A percentile compares a stretch with the other conserved stretches of the same genome.
These are phyloP conservation scores for Adelphocoris suturalis DNA, from an alignment of 2,888 invertebrate species.

Conservation along the genomic window DNA sequence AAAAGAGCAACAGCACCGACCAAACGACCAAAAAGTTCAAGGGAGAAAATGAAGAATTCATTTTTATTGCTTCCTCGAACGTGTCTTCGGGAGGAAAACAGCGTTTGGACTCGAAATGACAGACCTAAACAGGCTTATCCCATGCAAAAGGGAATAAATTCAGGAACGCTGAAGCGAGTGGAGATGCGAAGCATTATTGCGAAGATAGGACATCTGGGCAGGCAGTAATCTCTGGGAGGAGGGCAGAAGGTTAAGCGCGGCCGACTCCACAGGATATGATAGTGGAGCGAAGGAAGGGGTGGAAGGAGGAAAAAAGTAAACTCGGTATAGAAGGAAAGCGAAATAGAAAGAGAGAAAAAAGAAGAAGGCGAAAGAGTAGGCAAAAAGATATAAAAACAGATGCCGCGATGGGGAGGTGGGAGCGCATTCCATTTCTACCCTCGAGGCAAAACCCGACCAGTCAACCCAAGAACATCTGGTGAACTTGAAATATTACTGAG, in stretches of 20 bases:
- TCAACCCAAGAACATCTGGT: slow-evolving; percentile 53
- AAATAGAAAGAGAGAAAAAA: background rate
- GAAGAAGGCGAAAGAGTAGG: slow-evolving; percentile 15
- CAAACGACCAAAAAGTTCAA: background rate
- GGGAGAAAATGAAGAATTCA: slow-evolving; percentile 13
- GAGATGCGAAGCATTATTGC: slow-evolving; percentile 42
- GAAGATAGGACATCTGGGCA: slow-evolving; percentile 41
- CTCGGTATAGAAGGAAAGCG: background rate
- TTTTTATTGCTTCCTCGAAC: background rate
- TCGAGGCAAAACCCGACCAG: background rate
- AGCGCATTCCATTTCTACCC: slow-evolving; percentile 57
- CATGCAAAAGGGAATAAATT: background rate
- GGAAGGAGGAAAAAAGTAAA: background rate
- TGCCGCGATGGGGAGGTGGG: background rate
- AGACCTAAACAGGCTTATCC: slow-evolving; percentile 15
- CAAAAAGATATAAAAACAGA: slow-evolving; percentile 64
- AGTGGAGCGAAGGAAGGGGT: background rate
- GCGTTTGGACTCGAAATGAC: slow-evolving; percentile 2
- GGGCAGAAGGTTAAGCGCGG: background rate
- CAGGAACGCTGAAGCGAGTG: slow-evolving; percentile 9
- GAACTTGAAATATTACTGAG: slow-evolving; percentile 66
- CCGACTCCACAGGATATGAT: background rate
- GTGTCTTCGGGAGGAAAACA: background rate
- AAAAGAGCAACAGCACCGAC: background rate
- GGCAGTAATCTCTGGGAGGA: slow-evolving; percentile 45